A percentile compares a stretch with the other conserved stretches of the same genome.
phyloP scores from a whole-genome alignment of 2,113 vertebrate species.

The Stigmatopora nigra region DNA sequence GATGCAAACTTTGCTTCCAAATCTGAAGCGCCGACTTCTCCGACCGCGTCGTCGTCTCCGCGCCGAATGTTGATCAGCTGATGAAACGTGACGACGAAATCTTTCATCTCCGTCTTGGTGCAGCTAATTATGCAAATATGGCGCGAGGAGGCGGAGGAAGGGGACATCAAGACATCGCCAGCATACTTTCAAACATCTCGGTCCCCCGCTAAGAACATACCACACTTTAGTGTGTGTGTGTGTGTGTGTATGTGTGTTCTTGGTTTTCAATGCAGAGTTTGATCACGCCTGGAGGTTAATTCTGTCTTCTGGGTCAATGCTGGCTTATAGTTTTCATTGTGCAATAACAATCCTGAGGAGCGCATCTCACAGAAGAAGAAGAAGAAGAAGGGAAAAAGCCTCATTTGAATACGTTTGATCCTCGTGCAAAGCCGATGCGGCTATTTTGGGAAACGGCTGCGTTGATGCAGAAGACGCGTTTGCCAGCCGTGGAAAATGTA shows the following conservation, averaged over 20 bases:
- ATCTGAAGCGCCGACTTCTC: neutral
- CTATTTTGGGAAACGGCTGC: slow-evolving; percentile 58
- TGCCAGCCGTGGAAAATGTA: slow-evolving; percentile 38
- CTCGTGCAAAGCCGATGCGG: slow-evolving; percentile 50
- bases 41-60: slow-evolving; percentile 18
- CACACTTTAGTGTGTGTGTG: slow-evolving; percentile 7
- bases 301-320: slow-evolving; percentile 62
- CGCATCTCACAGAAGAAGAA: slow-evolving; percentile 17
- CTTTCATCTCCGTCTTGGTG: slow-evolving; percentile 44
- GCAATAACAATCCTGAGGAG: slow-evolving; percentile 54
- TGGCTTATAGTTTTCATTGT: slow-evolving; percentile 61
- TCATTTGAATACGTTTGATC: slow-evolving; percentile 66
- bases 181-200: slow-evolving; percentile 33
- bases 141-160: slow-evolving; percentile 32
- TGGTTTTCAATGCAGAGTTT: slow-evolving; percentile 34
- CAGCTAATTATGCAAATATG: slow-evolving; percentile 58
- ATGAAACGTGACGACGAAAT: slow-evolving; percentile 29
- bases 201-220: slow-evolving; percentile 31
- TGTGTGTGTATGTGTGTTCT: slow-evolving; percentile 9
- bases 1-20: neutral
- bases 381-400: slow-evolving; percentile 42
- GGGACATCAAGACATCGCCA: slow-evolving; percentile 33
- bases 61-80: slow-evolving; percentile 36
- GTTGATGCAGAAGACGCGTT: slow-evolving; percentile 52
- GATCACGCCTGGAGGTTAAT: slow-evolving; percentile 58